Conservation (phyloP, 2,797 vertebrate species). For the Xyrichtys novacula region DNA sequence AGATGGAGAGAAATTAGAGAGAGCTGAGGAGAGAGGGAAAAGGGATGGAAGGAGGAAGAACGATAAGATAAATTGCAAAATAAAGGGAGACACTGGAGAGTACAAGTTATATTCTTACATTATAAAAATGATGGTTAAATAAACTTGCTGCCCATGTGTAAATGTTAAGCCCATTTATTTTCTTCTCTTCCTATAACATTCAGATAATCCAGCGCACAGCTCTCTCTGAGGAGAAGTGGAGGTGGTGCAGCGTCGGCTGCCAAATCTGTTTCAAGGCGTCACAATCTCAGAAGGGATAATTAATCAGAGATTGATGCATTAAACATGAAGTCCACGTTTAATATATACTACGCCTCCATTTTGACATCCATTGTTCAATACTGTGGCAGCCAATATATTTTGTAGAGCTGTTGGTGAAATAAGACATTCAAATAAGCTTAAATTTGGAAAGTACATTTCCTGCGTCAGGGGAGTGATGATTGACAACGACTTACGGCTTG, state of each 20-base stretch:
- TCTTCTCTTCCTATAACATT: slow-evolving; percentile 35
- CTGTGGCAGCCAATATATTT: slow-evolving; percentile 54
- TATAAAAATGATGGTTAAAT: slow-evolving; percentile 49
- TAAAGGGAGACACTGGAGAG: slow-evolving; percentile 46
- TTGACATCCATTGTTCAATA: slow-evolving; percentile 67
- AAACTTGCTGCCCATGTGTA: slow-evolving; percentile 36
- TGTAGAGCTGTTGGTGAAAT: slow-evolving; percentile 63
- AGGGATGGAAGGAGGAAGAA: slow-evolving; percentile 14
- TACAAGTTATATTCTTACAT: slow-evolving; percentile 35
- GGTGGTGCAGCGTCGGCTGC: slow-evolving; percentile 46
- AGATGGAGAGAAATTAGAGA: background rate
- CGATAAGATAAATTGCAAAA: slow-evolving; percentile 43
- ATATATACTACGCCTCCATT: slow-evolving; percentile 55
- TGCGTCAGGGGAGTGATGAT: slow-evolving; percentile 26
- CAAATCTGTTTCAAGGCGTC: slow-evolving; percentile 64
- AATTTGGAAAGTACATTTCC: slow-evolving; percentile 51
- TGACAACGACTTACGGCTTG: slow-evolving; percentile 41
- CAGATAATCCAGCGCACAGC: slow-evolving; percentile 10
- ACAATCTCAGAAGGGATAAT: slow-evolving; percentile 73
- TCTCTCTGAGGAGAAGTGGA: slow-evolving; percentile 11
- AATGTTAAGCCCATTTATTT: slow-evolving; percentile 61
- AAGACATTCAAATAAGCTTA: slow-evolving; percentile 61
- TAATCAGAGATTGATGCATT: slow-evolving; percentile 77
- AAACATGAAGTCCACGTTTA: slow-evolving; percentile 71
- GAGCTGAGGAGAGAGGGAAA: background rate